These are phyloP conservation scores for Megaustenia siamemsis DNA, from an alignment of 2,888 invertebrate species.

Conservation along the genomic window DNA sequence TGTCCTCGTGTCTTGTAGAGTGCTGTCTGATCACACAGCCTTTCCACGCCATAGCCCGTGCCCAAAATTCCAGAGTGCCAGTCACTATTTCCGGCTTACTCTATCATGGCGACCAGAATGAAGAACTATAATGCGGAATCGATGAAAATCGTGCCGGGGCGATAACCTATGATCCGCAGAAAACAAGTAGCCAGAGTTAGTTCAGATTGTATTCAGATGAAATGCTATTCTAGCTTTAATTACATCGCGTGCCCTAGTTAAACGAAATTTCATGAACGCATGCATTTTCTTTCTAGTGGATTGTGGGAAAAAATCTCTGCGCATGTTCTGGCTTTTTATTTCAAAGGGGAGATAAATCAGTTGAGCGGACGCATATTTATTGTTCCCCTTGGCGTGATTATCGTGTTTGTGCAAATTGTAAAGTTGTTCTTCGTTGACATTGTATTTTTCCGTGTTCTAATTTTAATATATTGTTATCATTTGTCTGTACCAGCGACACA, in stretches of 20 bases:
- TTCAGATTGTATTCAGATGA: neutral
- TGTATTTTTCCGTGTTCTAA: too few species aligned
- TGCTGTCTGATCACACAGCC: too few species aligned
- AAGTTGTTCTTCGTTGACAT: too few species aligned
- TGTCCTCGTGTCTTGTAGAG: too few species aligned
- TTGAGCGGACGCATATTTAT: neutral
- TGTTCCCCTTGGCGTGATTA: too few species aligned
- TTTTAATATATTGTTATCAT: too few species aligned
- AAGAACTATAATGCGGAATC: neutral
- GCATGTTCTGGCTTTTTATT: neutral
- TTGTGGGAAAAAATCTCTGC: neutral
- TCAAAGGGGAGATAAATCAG: neutral
- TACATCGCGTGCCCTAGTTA: conserved; percentile 9
- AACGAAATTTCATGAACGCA: neutral
- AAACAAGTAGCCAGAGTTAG: neutral
- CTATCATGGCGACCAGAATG: neutral
- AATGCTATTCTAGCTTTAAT: neutral
- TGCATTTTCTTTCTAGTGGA: neutral
- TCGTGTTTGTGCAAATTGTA: too few species aligned
- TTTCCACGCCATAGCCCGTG: too few species aligned
- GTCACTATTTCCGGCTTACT: too few species aligned
- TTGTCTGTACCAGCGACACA: too few species aligned
- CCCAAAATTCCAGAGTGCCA: too few species aligned
- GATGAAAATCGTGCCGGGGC: neutral
- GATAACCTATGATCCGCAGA: neutral